phyloP scores from a whole-genome alignment of 2,797 vertebrate species.

The Pipistrellus kuhlii region DNA sequence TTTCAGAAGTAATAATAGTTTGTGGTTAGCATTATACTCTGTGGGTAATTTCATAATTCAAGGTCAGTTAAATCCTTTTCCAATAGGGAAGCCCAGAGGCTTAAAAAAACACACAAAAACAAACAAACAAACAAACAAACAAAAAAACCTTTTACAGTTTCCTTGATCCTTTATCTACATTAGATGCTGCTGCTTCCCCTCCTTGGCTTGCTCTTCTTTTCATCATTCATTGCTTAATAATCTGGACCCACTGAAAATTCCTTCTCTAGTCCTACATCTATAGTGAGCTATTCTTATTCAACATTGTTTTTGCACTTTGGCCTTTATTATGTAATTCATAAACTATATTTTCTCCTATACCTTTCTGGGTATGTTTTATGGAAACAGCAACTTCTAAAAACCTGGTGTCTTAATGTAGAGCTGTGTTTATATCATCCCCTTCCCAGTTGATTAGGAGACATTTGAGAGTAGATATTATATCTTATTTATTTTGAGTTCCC shows the following conservation, averaged over 20 bases:
- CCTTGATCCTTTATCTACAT: neutral
- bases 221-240: neutral
- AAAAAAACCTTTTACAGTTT: neutral
- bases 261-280: neutral
- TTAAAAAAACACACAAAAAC: too few species aligned
- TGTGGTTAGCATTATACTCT: neutral
- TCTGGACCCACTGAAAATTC: neutral
- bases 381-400: neutral
- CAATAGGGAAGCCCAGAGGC: neutral
- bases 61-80: neutral
- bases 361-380: neutral
- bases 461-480: neutral
- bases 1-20: neutral
- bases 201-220: neutral
- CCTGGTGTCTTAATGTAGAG: neutral
- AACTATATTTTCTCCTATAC: neutral
- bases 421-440: neutral
- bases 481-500: neutral
- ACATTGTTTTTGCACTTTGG: neutral
- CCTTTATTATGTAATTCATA: neutral
- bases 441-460: neutral
- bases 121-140: neutral
- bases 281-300: neutral
- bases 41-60: constrained; percentile 4
- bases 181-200: neutral